These are phyloP conservation scores for Caracal caracal DNA, from an alignment of 2,113 vertebrate species.

Conservation along the genomic window DNA sequence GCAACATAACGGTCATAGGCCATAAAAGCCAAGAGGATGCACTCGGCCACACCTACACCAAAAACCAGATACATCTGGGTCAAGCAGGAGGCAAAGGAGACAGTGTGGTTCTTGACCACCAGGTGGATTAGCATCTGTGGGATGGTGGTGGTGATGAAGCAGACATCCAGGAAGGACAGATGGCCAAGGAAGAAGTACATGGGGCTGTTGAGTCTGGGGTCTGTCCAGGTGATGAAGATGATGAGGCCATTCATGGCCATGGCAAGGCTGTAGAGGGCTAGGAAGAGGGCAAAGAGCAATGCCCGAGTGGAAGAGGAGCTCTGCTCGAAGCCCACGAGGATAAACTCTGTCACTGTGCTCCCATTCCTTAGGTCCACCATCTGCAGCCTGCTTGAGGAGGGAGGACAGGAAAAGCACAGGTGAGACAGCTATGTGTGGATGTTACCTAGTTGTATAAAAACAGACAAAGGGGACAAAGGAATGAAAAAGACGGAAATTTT, in stretches of 20 bases:
- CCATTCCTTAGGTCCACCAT: not conserved
- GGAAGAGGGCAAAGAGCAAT: slow-evolving; percentile 56
- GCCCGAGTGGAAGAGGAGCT: not conserved
- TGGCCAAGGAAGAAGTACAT: slow-evolving; percentile 71
- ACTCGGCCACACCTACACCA: not conserved
- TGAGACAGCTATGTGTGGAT: not conserved
- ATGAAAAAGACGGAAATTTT: not conserved
- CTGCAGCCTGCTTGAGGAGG: not conserved
- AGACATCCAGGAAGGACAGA: slow-evolving; percentile 57
- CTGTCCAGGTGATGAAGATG: slow-evolving; percentile 65
- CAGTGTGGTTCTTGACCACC: not conserved
- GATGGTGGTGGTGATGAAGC: slow-evolving; percentile 66
- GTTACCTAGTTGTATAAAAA: not conserved
- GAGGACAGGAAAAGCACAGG: not conserved
- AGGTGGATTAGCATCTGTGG: slow-evolving; percentile 67
- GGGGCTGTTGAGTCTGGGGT: slow-evolving; percentile 53
- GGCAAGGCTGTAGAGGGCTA: slow-evolving; percentile 57
- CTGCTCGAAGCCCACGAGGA: slow-evolving; percentile 58
- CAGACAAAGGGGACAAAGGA: not conserved
- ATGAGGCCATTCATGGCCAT: slow-evolving; percentile 66
- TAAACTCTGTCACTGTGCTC: slow-evolving; percentile 60
- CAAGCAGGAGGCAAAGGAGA: slow-evolving; percentile 49
- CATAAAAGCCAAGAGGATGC: slow-evolving; percentile 80
- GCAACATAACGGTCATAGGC: slow-evolving; percentile 71
- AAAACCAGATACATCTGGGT: slow-evolving; percentile 64